A percentile compares a stretch with the other conserved stretches of the same genome.
These are phyloP conservation scores for Rhabdophis nuchalis DNA, from an alignment of 2,797 vertebrate genomes.

Conservation along the genomic window DNA sequence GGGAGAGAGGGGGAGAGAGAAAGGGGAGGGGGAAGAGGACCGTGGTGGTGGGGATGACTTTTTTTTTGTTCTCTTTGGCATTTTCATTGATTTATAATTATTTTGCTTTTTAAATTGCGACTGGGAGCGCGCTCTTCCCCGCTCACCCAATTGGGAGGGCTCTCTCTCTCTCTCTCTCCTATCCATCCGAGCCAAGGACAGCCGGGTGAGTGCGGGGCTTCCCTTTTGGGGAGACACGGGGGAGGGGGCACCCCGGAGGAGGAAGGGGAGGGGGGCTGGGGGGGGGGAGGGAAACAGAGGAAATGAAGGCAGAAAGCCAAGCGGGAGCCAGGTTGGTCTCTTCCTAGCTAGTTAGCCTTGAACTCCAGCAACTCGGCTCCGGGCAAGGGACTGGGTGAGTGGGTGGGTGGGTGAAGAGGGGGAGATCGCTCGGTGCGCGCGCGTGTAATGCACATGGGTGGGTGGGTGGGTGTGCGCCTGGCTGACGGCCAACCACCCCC, in stretches of 20 bases:
- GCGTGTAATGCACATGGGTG: not conserved
- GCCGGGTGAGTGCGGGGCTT: slow-evolving; percentile 76
- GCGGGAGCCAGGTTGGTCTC: not conserved
- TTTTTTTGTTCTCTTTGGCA: not conserved
- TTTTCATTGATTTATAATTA: not conserved
- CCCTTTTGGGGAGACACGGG: not conserved
- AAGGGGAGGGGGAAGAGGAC: not conserved
- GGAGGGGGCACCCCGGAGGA: no score
- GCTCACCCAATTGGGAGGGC: slow-evolving; percentile 65
- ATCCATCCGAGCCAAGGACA: slow-evolving; percentile 68
- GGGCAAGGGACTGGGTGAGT: slow-evolving; percentile 53
- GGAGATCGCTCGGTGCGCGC: not conserved
- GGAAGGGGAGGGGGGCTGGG: not conserved
- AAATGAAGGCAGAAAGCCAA: not conserved
- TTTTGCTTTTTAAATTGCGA: slow-evolving; percentile 31
- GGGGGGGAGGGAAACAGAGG: not conserved
- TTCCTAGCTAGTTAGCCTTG: slow-evolving; percentile 57
- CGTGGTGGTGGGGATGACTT: not conserved
- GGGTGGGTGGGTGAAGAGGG: not conserved
- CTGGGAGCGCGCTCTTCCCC: slow-evolving; percentile 74
- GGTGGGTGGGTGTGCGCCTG: not conserved
- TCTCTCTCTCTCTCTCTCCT: slow-evolving; percentile 43
- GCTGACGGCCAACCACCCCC: slow-evolving; percentile 42
- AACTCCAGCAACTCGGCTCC: slow-evolving; percentile 59
- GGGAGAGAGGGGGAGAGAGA: not conserved